Evolutionary conservation across 2,113 vertebrate genomes (phyloP).

Genomic region (Tenrec ecaudatus): DNA sequence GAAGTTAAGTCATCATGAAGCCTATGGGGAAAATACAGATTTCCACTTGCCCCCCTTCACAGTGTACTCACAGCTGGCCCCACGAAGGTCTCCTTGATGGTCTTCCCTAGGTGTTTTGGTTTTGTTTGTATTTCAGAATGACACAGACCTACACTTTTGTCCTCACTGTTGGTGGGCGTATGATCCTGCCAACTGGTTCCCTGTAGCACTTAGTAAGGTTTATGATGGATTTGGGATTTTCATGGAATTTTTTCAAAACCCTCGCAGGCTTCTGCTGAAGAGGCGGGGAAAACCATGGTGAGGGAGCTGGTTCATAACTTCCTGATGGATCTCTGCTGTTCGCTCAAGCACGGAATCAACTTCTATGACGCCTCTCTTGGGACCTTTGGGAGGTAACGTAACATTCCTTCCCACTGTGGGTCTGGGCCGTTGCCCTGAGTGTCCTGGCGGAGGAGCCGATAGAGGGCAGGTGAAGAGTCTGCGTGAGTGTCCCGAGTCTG

Average conservation of each 20-base stretch:
- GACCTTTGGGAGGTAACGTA: slow-evolving; percentile 91
- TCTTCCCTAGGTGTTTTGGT: background rate
- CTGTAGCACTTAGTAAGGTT: background rate
- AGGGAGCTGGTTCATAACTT: slow-evolving; percentile 93
- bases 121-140: background rate
- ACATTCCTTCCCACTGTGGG: accelerated
- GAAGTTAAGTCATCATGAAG: slow-evolving; percentile 46
- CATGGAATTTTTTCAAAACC: background rate
- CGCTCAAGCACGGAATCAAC: slow-evolving; percentile 95
- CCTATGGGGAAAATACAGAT: slow-evolving; percentile 54
- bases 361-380: slow-evolving; percentile 95
- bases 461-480: background rate
- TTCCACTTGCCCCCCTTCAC: slow-evolving; percentile 17
- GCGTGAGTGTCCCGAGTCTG: background rate
- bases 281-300: slow-evolving; percentile 88
- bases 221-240: background rate
- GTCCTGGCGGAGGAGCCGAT: background rate
- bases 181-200: background rate
- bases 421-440: background rate
- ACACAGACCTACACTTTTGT: background rate
- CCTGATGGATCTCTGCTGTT: slow-evolving; percentile 95
- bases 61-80: no score
- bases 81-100: no score
- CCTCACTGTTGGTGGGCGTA: background rate
- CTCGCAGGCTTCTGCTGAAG: slow-evolving; percentile 76